Percentiles rank a stretch among this genome's conserved stretches.
Conservation (phyloP, 2,113 vertebrate genomes). For the Thamnaconus septentrionalis region DNA sequence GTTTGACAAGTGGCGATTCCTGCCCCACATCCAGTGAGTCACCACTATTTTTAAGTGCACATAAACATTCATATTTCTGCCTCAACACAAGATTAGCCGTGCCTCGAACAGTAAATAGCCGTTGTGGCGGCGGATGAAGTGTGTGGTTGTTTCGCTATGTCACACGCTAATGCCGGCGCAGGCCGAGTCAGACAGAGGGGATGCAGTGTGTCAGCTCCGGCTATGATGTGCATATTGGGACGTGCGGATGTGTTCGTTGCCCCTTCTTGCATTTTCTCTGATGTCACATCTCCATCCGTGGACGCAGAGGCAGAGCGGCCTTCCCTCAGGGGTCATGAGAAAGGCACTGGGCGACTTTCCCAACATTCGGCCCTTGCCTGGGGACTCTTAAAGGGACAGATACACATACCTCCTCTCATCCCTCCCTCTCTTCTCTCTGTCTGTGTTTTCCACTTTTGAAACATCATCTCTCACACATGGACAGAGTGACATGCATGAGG, state of each 20-base stretch:
- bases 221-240: neutral
- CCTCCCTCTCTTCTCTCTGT: no score
- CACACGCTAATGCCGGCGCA: neutral
- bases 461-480: neutral
- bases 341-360: slow-evolving; percentile 82
- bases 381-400: slow-evolving; percentile 68
- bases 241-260: neutral
- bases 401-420: slow-evolving; percentile 5
- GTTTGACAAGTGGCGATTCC: slow-evolving; percentile 26
- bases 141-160: no score
- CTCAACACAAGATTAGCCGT: slow-evolving; percentile 17
- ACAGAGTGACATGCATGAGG: neutral
- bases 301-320: slow-evolving; percentile 62
- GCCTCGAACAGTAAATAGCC: neutral
- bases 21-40: slow-evolving; percentile 54
- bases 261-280: slow-evolving; percentile 13
- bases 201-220: neutral
- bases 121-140: no score
- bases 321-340: slow-evolving; percentile 85
- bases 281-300: slow-evolving; percentile 46
- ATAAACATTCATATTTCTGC: slow-evolving; percentile 41
- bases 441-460: neutral
- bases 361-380: slow-evolving; percentile 68
- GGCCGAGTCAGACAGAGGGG: neutral
- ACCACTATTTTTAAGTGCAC: slow-evolving; percentile 48